Evolutionary conservation across 2,113 vertebrate genomes (phyloP), one percentile per base, ranked within the genome.

Genomic region (Falcunculus frontatus): DNA sequence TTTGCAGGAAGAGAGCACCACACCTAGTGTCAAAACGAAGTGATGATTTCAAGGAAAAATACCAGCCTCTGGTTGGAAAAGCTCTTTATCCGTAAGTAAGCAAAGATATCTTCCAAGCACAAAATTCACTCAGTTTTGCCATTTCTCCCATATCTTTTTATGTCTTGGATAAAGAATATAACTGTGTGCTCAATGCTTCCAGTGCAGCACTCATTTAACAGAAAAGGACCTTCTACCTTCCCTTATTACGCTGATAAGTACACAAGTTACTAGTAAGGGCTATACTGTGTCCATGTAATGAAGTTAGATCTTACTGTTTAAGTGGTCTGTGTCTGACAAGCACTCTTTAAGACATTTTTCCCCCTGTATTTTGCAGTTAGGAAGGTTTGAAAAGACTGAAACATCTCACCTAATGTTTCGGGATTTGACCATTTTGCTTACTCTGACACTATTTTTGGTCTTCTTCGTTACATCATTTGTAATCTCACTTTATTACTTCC

Each of bases 21-120:
- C 97, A 96, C 85, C 37, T 98, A 7, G 72, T 98, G 82, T 98
- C 98, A 26, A 98, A 98, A 93, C 95, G n/a, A 96, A 96, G 68
- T n/a, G 97, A 98, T 77, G 97, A 98, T 97, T 98, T 98, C 75
- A 98, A 97, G 76, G 97, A 98, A 87, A 98, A 98, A 73, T 97
- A 98, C 84, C 98, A 98, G 2, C 92, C 95, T 90, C 96, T 98
- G 77, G 35, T 98, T 90, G 98, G 98, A 93, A 98, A 95, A 97
- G 94, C 81, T 52, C 88, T 93, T 57, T 97, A 98, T 95, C 97
- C 90, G 98, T 99, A 97, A 97, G 98, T 98, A 87, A 87, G 72
- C 64, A 64, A 83, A 86, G 22, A 35, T 55, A 37, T 8, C 72
- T 87, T 93, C 76, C 30, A 69, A 46, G 23, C 37, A 29, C 33